These are phyloP conservation scores for Dermatemys mawii DNA, from an alignment of 2,113 vertebrate genomes.

Conservation along the genomic window DNA sequence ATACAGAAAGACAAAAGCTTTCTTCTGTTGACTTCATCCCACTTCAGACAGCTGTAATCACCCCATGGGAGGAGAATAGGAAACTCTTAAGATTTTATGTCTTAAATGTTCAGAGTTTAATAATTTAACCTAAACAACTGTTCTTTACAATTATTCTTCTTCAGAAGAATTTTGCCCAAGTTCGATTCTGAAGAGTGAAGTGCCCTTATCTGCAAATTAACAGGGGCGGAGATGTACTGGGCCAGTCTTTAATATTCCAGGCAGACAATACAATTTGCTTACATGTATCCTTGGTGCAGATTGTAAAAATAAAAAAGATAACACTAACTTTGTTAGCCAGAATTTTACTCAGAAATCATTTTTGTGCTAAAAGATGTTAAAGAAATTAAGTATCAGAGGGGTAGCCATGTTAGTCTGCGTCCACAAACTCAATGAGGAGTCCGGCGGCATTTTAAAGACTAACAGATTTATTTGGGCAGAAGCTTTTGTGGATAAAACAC, in stretches of 20 bases:
- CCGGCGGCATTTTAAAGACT: too few relatives aligned
- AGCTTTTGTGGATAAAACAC: too few relatives aligned
- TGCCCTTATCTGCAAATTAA: neutral
- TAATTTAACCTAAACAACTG: neutral
- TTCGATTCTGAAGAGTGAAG: neutral
- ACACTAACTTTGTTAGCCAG: neutral
- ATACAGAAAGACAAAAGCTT: slow-evolving; percentile 53
- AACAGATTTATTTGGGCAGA: too few relatives aligned
- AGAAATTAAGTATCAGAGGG: neutral
- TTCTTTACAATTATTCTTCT: neutral
- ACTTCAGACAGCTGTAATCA: slow-evolving; percentile 1
- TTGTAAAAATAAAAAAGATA: neutral
- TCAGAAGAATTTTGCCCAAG: neutral
- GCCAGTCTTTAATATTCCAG: neutral
- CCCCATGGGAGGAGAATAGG: neutral
- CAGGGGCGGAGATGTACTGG: neutral
- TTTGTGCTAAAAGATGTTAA: neutral
- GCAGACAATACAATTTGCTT: neutral
- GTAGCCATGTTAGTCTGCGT: too few relatives aligned
- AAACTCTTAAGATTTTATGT: slow-evolving; percentile 26
- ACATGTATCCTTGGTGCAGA: neutral
- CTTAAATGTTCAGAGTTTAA: neutral
- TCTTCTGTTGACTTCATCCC: slow-evolving; percentile 60
- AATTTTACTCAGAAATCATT: neutral
- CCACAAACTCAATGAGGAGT: too few relatives aligned